A percentile compares a stretch with the other conserved stretches of the same genome.
These are phyloP conservation scores for Carcina quercana DNA, from an alignment of 2,888 invertebrate species.

Conservation along the genomic window DNA sequence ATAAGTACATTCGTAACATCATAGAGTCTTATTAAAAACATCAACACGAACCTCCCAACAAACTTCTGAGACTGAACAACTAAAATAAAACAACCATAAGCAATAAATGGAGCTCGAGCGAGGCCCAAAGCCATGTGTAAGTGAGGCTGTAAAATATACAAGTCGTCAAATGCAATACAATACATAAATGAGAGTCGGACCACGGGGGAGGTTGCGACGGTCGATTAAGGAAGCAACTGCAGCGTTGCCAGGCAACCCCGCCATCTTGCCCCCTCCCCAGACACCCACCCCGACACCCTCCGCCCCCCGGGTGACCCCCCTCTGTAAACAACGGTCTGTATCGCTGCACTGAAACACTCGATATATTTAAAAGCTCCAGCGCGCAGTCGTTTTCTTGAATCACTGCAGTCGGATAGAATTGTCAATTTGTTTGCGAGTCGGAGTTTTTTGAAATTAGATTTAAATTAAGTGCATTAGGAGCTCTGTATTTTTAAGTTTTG, in stretches of 20 bases:
- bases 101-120: not conserved
- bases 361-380: slow-evolving; percentile 66
- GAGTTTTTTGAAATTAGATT: too few species aligned
- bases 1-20: too few species aligned
- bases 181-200: slow-evolving; percentile 56
- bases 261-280: slow-evolving; percentile 69
- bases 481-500: too few species aligned
- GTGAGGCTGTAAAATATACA: slow-evolving; percentile 39
- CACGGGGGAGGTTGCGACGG: slow-evolving; percentile 56
- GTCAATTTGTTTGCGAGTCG: slow-evolving; percentile 47
- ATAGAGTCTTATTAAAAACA: too few species aligned
- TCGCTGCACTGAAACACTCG: slow-evolving; percentile 71
- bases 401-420: slow-evolving; percentile 45
- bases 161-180: slow-evolving; percentile 60
- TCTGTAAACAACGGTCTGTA: slow-evolving; percentile 68
- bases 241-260: slow-evolving; percentile 69
- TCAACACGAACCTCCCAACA: too few species aligned
- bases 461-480: slow-evolving; percentile 22
- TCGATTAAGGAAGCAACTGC: slow-evolving; percentile 74
- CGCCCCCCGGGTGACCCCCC: slow-evolving; percentile 29
- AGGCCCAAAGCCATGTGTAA: slow-evolving; percentile 3
- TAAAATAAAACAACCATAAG: not conserved
- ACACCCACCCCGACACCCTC: slow-evolving; percentile 27
- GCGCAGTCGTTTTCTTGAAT: slow-evolving; percentile 37
- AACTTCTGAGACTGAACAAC: too few species aligned